phyloP scores from a whole-genome alignment of 2,113 vertebrate genomes.

The Microcebus ravelobensis region DNA sequence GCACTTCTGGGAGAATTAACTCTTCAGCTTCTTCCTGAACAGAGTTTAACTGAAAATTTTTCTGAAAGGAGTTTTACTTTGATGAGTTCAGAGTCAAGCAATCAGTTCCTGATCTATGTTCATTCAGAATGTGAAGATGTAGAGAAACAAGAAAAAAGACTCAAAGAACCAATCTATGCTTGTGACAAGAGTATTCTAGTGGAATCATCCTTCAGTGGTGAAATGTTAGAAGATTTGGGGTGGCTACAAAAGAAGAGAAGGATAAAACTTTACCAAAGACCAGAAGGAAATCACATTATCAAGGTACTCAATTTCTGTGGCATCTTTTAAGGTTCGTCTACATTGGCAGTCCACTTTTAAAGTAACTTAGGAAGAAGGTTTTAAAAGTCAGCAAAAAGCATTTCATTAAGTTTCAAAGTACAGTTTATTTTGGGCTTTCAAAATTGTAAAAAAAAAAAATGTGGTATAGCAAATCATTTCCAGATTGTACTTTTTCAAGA shows the following conservation, averaged over 20 bases:
- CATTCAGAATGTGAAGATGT: constrained; percentile 78
- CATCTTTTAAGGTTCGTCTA: neutral
- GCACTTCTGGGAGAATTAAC: constrained; percentile 91
- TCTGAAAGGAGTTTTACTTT: constrained; percentile 86
- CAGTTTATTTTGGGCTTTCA: neutral
- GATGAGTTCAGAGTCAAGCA: constrained; percentile 81
- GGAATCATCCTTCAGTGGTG: constrained; percentile 86
- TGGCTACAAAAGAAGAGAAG: constrained; percentile 96
- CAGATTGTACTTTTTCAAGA: neutral
- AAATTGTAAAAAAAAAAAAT: neutral
- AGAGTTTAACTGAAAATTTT: constrained; percentile 79
- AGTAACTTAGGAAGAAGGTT: neutral
- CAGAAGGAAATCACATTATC: constrained; percentile 82
- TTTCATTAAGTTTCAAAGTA: neutral
- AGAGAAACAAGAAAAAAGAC: constrained; percentile 72
- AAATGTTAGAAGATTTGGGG: constrained; percentile 92
- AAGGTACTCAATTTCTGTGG: constrained; percentile 86
- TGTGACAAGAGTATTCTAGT: constrained; percentile 78
- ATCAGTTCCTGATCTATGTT: constrained; percentile 87
- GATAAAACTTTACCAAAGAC: constrained; percentile 91
- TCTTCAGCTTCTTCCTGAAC: constrained; percentile 81
- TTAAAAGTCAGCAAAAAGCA: neutral
- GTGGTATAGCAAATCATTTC: neutral
- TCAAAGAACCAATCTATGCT: constrained; percentile 41
- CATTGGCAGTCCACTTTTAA: neutral